Conservation (phyloP, 2,888 invertebrate species). For the Papilio elwesi region DNA sequence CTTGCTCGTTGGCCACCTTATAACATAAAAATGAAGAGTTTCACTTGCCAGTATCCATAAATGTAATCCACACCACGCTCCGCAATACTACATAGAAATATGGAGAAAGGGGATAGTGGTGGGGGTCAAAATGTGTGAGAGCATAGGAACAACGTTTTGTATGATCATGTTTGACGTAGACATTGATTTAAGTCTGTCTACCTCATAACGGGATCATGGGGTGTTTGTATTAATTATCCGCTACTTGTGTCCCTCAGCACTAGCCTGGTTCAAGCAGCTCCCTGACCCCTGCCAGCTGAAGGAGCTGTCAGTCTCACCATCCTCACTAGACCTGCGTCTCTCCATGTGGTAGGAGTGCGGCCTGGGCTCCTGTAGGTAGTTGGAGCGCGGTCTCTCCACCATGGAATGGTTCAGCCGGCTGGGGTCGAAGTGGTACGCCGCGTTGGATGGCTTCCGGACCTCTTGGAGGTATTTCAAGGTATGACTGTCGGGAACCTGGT, state of each 20-base stretch:
- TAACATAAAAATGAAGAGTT: too few species aligned
- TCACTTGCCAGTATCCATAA: too few species aligned
- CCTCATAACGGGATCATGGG: too few species aligned
- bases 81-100: too few species aligned
- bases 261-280: slow-evolving; percentile 53
- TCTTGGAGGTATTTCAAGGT: slow-evolving; percentile 78
- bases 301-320: slow-evolving; percentile 77
- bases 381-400: slow-evolving; percentile 58
- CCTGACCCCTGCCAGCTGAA: slow-evolving; percentile 77
- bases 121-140: too few species aligned
- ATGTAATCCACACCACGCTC: too few species aligned
- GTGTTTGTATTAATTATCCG: too few species aligned
- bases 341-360: slow-evolving; percentile 55
- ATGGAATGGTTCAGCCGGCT: slow-evolving; percentile 63
- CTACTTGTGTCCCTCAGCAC: not conserved
- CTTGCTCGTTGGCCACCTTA: too few species aligned
- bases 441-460: slow-evolving; percentile 76
- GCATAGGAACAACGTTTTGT: too few species aligned
- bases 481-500: slow-evolving; percentile 67
- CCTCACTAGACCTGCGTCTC: slow-evolving; percentile 53
- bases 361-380: slow-evolving; percentile 54
- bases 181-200: too few species aligned
- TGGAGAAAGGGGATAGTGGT: too few species aligned
- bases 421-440: slow-evolving; percentile 72
- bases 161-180: too few species aligned